Percentiles rank a stretch among this genome's conserved stretches.
Evolutionary conservation across 2,113 vertebrate genomes (phyloP).

Genomic region (Varanus komodoensis): DNA sequence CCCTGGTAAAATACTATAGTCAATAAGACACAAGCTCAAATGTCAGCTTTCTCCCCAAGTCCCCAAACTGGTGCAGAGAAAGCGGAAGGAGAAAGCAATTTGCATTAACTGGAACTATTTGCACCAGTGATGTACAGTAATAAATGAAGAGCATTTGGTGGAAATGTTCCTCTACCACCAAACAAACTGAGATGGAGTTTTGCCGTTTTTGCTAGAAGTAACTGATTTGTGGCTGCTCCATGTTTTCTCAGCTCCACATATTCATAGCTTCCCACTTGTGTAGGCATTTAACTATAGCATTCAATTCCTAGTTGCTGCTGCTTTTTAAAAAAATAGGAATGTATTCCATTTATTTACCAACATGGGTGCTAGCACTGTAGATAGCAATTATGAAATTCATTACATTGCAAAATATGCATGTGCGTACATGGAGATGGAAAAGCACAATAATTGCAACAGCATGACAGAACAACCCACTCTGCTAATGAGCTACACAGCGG

Average conservation of each 20-base stretch:
- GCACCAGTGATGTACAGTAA: not conserved
- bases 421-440: not conserved
- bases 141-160: not conserved
- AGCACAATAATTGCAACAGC: rapidly evolving
- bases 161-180: not conserved
- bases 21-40: not conserved
- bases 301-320: constrained; percentile 4
- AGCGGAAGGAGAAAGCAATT: not conserved
- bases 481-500: too few species aligned
- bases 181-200: not conserved
- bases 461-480: too few species aligned
- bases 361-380: constrained; percentile 18
- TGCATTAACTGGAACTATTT: not conserved
- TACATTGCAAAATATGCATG: constrained; percentile 5
- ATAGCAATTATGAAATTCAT: constrained; percentile 24
- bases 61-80: not conserved
- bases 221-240: constrained; percentile 41
- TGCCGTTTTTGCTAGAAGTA: constrained; percentile 42
- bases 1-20: not conserved
- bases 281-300: constrained; percentile 29
- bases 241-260: constrained; percentile 46
- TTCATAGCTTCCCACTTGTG: constrained; percentile 42
- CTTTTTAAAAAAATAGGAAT: constrained; percentile 11
- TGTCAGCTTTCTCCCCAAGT: too few species aligned
- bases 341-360: constrained; percentile 45